A percentile compares a stretch with the other conserved stretches of the same genome.
Conservation (phyloP, 1,140 invertebrate species). For the Microvelia longipes region DNA sequence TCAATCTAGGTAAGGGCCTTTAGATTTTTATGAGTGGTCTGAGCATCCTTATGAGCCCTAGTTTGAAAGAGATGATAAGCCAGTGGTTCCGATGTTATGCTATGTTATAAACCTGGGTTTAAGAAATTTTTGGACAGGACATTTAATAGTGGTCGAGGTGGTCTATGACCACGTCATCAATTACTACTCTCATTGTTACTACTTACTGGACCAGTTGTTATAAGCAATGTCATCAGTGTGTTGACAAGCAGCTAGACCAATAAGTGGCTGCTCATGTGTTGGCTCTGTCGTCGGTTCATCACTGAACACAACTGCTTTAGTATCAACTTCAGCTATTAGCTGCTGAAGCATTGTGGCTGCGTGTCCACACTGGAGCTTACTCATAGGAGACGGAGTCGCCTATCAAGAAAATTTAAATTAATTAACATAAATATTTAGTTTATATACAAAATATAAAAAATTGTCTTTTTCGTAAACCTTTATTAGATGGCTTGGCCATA, state of each 20-base stretch:
- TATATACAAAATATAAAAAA: background rate
- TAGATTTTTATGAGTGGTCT: too few species aligned
- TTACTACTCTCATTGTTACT: too few species aligned
- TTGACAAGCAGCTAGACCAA: slow-evolving; percentile 72
- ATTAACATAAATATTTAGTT: background rate
- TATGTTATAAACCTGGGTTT: too few species aligned
- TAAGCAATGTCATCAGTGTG: slow-evolving; percentile 65
- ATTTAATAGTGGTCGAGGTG: too few species aligned
- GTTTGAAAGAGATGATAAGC: too few species aligned
- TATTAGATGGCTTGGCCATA: too few species aligned
- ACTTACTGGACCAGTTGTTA: slow-evolving; percentile 85
- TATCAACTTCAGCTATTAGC: slow-evolving; percentile 86
- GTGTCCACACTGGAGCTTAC: slow-evolving; percentile 42
- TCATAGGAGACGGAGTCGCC: slow-evolving; percentile 39
- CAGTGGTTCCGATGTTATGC: too few species aligned
- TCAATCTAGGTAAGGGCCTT: too few species aligned
- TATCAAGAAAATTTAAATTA: slow-evolving; percentile 22
- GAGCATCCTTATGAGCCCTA: too few species aligned
- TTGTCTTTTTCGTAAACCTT: background rate
- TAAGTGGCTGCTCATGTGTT: slow-evolving; percentile 55
- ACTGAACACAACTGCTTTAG: slow-evolving; percentile 82
- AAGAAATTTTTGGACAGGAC: too few species aligned
- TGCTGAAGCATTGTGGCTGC: slow-evolving; percentile 75
- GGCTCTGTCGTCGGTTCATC: slow-evolving; percentile 61
- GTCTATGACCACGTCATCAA: too few species aligned